These are phyloP conservation scores for Lates japonicus DNA, from an alignment of 2,797 vertebrate species.

Conservation along the genomic window DNA sequence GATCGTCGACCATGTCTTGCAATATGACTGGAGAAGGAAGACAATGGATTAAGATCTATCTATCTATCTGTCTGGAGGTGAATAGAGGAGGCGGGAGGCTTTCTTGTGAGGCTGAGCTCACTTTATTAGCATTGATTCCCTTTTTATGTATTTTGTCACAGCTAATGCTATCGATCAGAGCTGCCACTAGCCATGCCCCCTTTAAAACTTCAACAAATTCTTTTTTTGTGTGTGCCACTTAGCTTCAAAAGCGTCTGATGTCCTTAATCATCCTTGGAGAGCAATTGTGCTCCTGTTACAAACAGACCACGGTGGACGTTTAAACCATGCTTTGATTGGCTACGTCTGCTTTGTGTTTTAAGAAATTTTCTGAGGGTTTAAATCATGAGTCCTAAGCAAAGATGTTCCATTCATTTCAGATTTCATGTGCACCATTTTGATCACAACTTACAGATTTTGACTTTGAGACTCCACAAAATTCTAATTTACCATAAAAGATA, in stretches of 20 bases:
- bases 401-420: not conserved
- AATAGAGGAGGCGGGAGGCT: conserved; percentile 52
- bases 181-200: conserved; percentile 55
- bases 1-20: conserved; percentile 52
- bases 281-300: conserved; percentile 21
- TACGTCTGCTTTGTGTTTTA: conserved; percentile 9
- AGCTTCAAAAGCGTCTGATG: conserved; percentile 62
- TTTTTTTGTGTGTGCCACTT: conserved; percentile 52
- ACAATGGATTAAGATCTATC: conserved; percentile 17
- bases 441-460: not conserved
- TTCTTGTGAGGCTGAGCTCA: conserved; percentile 78
- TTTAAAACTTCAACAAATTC: conserved; percentile 76
- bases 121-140: conserved; percentile 88
- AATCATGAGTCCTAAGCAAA: not conserved
- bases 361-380: not conserved
- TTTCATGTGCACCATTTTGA: not conserved
- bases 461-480: not conserved
- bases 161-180: conserved; percentile 82
- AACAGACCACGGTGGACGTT: conserved; percentile 12
- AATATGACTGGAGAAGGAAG: conserved; percentile 47
- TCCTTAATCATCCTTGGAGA: conserved; percentile 56
- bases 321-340: not conserved
- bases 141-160: conserved; percentile 85
- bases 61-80: conserved; percentile 54
- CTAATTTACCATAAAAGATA: not conserved